phyloP scores from a whole-genome alignment of 1,140 invertebrate genomes.

The Pinna nobilis region DNA sequence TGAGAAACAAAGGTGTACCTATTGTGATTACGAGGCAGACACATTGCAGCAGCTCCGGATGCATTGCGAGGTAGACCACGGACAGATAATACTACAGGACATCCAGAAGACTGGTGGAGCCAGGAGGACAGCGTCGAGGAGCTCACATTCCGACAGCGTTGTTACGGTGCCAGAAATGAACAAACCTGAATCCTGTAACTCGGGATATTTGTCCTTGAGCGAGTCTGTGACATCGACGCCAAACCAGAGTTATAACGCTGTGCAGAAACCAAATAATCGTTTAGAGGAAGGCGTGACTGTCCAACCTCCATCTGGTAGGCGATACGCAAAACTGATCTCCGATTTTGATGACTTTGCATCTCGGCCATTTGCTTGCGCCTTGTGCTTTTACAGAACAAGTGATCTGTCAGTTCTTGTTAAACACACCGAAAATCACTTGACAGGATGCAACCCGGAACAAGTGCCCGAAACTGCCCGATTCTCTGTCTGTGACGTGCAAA shows the following conservation, averaged over 20 bases:
- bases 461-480: slow-evolving; percentile 45
- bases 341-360: slow-evolving; percentile 56
- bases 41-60: not conserved
- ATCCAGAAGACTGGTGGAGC: not conserved
- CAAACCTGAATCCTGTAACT: not conserved
- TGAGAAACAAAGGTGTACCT: slow-evolving; percentile 23
- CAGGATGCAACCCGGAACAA: slow-evolving; percentile 40
- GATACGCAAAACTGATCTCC: slow-evolving; percentile 52
- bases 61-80: not conserved
- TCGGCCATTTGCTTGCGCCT: slow-evolving; percentile 55
- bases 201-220: not conserved
- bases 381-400: slow-evolving; percentile 54
- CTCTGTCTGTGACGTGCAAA: too few species aligned
- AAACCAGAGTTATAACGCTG: not conserved
- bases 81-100: slow-evolving; percentile 1
- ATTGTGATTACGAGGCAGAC: slow-evolving; percentile 21
- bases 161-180: not conserved
- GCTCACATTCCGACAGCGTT: too few species aligned
- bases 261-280: not conserved
- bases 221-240: not conserved
- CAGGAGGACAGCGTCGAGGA: not conserved
- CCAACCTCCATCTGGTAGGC: slow-evolving; percentile 38
- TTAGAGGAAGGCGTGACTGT: slow-evolving; percentile 25
- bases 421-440: slow-evolving; percentile 55
- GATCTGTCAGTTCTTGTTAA: slow-evolving; percentile 27